Conservation (phyloP, 2,888 invertebrate species). For the Dryococelus australis region DNA sequence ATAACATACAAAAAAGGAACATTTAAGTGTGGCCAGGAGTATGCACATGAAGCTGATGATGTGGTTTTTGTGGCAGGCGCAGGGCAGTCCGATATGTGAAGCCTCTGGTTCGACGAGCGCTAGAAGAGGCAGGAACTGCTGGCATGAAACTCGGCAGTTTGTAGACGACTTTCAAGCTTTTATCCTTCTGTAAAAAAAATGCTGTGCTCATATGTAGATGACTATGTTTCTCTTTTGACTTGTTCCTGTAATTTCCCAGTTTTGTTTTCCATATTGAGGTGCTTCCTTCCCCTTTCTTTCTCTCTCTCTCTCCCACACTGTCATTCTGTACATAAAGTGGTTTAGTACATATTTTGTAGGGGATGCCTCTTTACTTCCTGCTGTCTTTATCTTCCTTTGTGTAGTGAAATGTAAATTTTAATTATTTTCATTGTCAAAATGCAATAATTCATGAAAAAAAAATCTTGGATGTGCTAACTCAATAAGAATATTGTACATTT, state of each 20-base stretch:
- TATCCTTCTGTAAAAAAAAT: neutral
- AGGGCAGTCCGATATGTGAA: conserved; percentile 68
- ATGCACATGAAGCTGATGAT: neutral
- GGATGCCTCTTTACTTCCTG: neutral
- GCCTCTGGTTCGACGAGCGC: conserved; percentile 7
- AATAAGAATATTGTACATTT: neutral
- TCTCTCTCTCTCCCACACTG: neutral
- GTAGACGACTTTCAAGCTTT: neutral
- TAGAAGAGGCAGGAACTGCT: neutral
- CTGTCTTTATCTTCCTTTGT: neutral
- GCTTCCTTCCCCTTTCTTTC: neutral
- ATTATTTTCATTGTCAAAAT: neutral
- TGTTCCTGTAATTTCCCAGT: neutral
- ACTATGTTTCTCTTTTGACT: neutral
- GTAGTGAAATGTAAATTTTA: neutral
- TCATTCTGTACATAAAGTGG: conserved; percentile 22
- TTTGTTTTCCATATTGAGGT: neutral
- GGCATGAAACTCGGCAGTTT: conserved; percentile 16
- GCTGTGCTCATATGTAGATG: neutral
- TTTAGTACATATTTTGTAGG: neutral
- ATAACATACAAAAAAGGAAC: too few relatives aligned
- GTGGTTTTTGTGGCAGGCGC: conserved; percentile 62
- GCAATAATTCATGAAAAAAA: neutral
- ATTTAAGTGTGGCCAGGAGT: too few relatives aligned
- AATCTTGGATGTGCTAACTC: neutral